Percentiles rank a stretch among this genome's conserved stretches.
These are phyloP conservation scores for Plemyria rubiginata DNA, from an alignment of 2,888 invertebrate species.

Conservation along the genomic window DNA sequence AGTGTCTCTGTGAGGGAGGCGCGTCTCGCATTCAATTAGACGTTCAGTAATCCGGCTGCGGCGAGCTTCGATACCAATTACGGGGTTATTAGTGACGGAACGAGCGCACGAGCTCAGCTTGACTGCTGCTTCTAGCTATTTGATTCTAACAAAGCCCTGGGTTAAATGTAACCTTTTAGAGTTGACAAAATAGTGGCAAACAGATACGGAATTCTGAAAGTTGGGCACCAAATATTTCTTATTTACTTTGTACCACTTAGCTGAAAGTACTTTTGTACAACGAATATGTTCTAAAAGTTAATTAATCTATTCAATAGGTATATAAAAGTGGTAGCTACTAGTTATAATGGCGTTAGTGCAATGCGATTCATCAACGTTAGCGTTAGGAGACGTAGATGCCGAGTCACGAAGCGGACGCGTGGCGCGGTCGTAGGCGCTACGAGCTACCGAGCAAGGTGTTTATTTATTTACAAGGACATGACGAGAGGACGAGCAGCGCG, in stretches of 20 bases:
- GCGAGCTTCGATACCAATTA: constrained; percentile 85
- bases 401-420: constrained; percentile 57
- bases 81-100: constrained; percentile 81
- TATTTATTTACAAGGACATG: constrained; percentile 78
- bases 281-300: neutral
- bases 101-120: constrained; percentile 62
- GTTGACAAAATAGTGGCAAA: no score
- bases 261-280: no score
- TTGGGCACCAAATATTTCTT: neutral
- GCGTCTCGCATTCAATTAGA: constrained; percentile 84
- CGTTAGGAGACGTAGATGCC: constrained; percentile 51
- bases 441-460: constrained; percentile 57
- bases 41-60: constrained; percentile 83
- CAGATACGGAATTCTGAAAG: no score
- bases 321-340: neutral
- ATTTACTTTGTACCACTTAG: neutral
- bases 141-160: constrained; percentile 48
- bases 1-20: constrained; percentile 53
- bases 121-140: constrained; percentile 47
- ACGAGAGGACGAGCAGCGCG: constrained; percentile 69
- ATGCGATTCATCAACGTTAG: constrained; percentile 57
- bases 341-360: constrained; percentile 43
- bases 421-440: constrained; percentile 24
- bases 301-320: no score
- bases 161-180: constrained; percentile 1